Evolutionary conservation across 2,113 vertebrate genomes (phyloP), one percentile per base, ranked within the genome.

Genomic region (Dicerorhinus sumatrensis): DNA sequence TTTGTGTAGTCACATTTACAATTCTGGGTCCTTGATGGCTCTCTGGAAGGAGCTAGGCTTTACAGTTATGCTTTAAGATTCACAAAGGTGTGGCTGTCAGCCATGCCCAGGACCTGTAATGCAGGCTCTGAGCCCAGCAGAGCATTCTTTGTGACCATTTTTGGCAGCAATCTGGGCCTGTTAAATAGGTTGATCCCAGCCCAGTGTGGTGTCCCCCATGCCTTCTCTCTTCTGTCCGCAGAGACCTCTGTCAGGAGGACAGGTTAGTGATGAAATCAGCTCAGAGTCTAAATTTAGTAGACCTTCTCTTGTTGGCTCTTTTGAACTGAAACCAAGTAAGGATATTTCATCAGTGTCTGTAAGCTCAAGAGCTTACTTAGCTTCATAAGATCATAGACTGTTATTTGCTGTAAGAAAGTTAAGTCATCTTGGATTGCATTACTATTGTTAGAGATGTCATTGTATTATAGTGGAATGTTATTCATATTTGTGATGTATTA

Each of bases 241-340:
- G 96, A 80, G 95, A 93, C 94, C 62, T 89, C 89, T 95, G 87
- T 98, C 97, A 97, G 97, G 95, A 98, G 94, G 92, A 94, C 98
- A 98, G 97, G 97, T 98, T 98, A 96, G 97, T 95, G 98, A 98
- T 98, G 98, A 97, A 96, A 97, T 97, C 90, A 96, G 94, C 96
- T 82, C 97, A 89, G 95, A 96, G 90, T 92, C 98, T 98, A 98
- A 98, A 98, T 98, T 98, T 98, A 98, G 98, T 76, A 90, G 81
- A 80, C 94, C 63, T 97, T 90, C 87, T 98, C 96, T 93, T 77
- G 72, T 69, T 84, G 72, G 60, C 91, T 95, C 42, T 77, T 89
- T 89, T 80, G 42, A 88, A 82, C 89, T 90, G 96, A 97, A 97
- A 97, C 96, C 95, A 31, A 98, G 90, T 94, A 94, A 95, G 83